Base-by-base conservation (phyloP, 2,888 invertebrate species). In the Drosophila macrospina region DNA sequence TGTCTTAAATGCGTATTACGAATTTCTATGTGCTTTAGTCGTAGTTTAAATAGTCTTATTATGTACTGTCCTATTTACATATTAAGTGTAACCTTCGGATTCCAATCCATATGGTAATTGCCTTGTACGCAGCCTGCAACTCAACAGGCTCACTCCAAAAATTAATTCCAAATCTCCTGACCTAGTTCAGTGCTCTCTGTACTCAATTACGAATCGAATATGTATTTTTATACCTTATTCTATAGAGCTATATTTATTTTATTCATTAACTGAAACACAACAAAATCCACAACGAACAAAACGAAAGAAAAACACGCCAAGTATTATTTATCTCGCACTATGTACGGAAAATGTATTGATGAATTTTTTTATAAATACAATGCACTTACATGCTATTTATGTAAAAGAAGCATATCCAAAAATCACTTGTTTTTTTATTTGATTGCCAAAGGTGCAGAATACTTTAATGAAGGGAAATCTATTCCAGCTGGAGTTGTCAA, bases 311-410 rank as follows among this genome's bases (percentile, higher is more conserved):
- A 61, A 69, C 69, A 80, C 80, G 63, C 67, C 79, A 83, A 83
- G 83, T 83, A 83, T 83, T 83, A 83, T 83, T 86, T 83, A 81
- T 84, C 67, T 84, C 67, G 71, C 71, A 78, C 70, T 78, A 70
- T 55, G 26, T 69, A 78, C 47, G 45, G 50, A 59, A 59, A 28
- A 54, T 63, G 78, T 62, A 73, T 52, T 71, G 44, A 67, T 45
- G 61, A 63, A 64, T 73, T 61, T 76, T 79, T 82, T 73, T 71
- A 69, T 63, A 39, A 76, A 79, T 72, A 77, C 65, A 78, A 55
- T 73, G 76, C 74, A 74, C 76, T 62, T 71, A 67, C 76, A 75
- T 71, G 63, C 50, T 71, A 71, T 71, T 71, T 74, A 75, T 75
- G 72, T 34, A 67, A 71, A 67, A 10, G 32, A 67, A 52, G 67